Evolutionary conservation across 2,888 invertebrate species (phyloP), one percentile per base, ranked within the genome.

Genomic region (Bombylius discolor): DNA sequence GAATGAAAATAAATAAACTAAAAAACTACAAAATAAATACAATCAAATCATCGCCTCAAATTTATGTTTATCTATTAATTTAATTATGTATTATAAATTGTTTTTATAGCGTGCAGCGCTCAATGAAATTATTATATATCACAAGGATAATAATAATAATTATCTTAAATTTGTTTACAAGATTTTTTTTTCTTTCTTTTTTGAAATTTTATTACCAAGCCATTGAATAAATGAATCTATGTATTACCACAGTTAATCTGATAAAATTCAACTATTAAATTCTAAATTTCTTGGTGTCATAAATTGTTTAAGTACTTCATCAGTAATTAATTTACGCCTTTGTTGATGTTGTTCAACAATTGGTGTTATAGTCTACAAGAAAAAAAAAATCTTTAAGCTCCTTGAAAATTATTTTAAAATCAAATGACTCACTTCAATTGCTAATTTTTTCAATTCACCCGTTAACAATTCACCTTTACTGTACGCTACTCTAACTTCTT

Each of bases 391-490:
- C 49, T 32, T 49, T 36, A 42, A 5, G 6, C 7, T 44, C 36
- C 47, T 52, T 23, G 34, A 48, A 34, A 55, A 47, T 50, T n/a
- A 44, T 23, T 14, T 47, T 23, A 47, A 53, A 47, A 12, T 39
- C 12, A 12, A 8, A 5, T 31, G 48, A 58, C 59, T 61, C 53
- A 71, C 71, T 63, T 87, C 86, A 63, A 97, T 91, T 6, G 97
- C 81, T 62, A 91, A 78, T 68, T 91, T 91, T 73, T 99, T 99
- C 57, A 99, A 77, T 71, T 96, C 90, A 0, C 99, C 98, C 0
- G 97, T 97, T 44, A 99, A 74, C 75, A 99, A 76, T 66, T 84
- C 83, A 4, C 99, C 99, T 51, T 70, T 73, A 49, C 63, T 68
- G 56, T 74, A 74, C 1, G 71, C 69, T 23, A 63, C 36, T 12